Base-by-base conservation (phyloP, 2,113 vertebrate genomes). In the Toxotes chatareus region DNA sequence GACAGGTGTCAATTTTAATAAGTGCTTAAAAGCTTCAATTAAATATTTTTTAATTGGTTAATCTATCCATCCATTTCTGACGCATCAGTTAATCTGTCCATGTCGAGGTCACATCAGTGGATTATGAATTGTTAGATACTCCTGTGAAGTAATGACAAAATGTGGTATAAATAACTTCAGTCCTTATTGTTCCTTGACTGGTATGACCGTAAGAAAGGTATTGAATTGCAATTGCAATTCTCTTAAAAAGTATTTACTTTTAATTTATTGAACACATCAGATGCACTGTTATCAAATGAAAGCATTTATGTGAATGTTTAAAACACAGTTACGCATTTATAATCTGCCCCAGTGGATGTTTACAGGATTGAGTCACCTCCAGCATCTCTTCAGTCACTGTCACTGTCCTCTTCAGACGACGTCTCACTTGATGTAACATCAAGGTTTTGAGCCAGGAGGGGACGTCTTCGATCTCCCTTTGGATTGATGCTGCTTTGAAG, bases 391-490 rank as follows among this genome's bases (percentile, higher is more conserved):
- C 46, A 49, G 46, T 49, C 44, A 16, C 44, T 46, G 38, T 40
- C 44, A 46, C 44, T 40, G 12, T 36, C 23, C 23, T 77, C 53
- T 11, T 40, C 62, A 53, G 63, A 74, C 32, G 55, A 73, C 0
- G n/a, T 69, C 34, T 74, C 57, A 51, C 64, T 63, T 23, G 56
- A 79, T 38, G 31, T 16, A 17, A 10, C 46, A 4, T 44, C n/a
- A 38, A 12, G 47, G 5, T 17, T 62, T 21, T 47, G 14, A 55
- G 44, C 36, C 16, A 19, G 16, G 46, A 49, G 46, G 46, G 46
- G 46, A 7, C 1, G 5, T 19, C 46, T 49, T 7, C 8, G 16
- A 49, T 19, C 19, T 49, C 46, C 63, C 14, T 13, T 46, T 38
- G 56, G 64, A 19, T 10, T 21, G 56, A n/a, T 0, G 5, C 8